These are phyloP conservation scores for Calypte anna DNA, from an alignment of 2,113 vertebrate genomes.

Conservation along the genomic window DNA sequence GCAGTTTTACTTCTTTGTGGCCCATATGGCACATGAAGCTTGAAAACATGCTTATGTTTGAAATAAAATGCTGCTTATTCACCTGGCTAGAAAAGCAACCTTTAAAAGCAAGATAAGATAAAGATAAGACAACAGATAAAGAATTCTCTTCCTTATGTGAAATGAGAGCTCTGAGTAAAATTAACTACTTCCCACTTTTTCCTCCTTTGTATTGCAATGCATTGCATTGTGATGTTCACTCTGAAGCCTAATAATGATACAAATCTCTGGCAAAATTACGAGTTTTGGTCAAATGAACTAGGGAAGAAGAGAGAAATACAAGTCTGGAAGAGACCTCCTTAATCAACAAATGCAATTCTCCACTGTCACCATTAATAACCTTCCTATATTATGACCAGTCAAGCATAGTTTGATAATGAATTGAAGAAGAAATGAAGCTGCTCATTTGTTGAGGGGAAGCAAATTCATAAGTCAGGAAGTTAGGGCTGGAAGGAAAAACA, in stretches of 20 bases:
- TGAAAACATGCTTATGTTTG: constrained; percentile 27
- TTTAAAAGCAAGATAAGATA: constrained; percentile 40
- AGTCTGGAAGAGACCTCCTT: background rate
- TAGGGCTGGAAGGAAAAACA: background rate
- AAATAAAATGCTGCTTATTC: background rate
- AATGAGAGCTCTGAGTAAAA: background rate
- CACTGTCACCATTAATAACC: background rate
- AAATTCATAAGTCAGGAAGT: background rate
- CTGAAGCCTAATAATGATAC: background rate
- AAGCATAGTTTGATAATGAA: background rate
- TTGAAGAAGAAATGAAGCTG: background rate
- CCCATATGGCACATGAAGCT: background rate
- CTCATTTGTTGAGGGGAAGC: background rate
- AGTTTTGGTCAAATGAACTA: background rate
- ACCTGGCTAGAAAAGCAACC: constrained; percentile 18
- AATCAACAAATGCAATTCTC: background rate
- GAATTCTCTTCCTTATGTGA: background rate
- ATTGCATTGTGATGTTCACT: background rate
- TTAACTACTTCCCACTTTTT: background rate
- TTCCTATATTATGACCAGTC: background rate
- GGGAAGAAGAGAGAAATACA: background rate
- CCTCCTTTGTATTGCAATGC: background rate
- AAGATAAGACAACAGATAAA: background rate
- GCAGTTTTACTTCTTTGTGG: constrained; percentile 13
- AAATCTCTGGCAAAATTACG: background rate